phyloP scores from a whole-genome alignment of 1,140 invertebrate genomes.

The Hylaeus volcanicus region DNA sequence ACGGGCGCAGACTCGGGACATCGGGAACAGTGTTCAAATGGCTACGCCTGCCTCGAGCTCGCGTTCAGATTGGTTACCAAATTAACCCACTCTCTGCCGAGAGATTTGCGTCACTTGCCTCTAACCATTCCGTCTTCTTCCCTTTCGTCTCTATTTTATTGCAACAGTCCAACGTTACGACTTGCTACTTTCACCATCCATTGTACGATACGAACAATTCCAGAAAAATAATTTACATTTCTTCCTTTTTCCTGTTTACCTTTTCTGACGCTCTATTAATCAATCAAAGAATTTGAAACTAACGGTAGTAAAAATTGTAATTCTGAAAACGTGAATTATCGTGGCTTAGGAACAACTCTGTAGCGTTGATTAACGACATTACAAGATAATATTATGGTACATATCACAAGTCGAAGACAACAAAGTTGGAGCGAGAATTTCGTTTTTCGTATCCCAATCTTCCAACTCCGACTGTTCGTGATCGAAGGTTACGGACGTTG shows the following conservation, averaged over 20 bases:
- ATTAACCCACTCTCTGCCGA: neutral
- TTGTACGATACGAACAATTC: too few species aligned
- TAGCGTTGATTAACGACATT: too few species aligned
- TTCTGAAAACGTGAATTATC: too few species aligned
- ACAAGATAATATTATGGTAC: too few species aligned
- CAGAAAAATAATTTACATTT: too few species aligned
- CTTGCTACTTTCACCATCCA: too few species aligned
- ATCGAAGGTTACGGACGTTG: neutral
- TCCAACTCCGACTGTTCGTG: neutral
- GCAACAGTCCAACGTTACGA: too few species aligned
- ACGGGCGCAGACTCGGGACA: slow-evolving; percentile 54
- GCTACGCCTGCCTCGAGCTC: slow-evolving; percentile 19
- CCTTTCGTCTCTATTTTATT: neutral
- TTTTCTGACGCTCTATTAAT: too few species aligned
- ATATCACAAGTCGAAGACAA: neutral
- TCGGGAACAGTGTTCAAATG: slow-evolving; percentile 12
- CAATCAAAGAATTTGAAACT: too few species aligned
- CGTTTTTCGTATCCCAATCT: neutral
- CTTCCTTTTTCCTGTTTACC: too few species aligned
- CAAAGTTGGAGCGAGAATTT: neutral
- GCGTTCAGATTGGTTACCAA: slow-evolving; percentile 35
- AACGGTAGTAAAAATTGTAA: too few species aligned
- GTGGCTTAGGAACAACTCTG: too few species aligned
- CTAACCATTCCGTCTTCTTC: neutral
- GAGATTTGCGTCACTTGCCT: neutral